Conservation (phyloP, 1,140 invertebrate genomes). For the Drosophila bocki region DNA sequence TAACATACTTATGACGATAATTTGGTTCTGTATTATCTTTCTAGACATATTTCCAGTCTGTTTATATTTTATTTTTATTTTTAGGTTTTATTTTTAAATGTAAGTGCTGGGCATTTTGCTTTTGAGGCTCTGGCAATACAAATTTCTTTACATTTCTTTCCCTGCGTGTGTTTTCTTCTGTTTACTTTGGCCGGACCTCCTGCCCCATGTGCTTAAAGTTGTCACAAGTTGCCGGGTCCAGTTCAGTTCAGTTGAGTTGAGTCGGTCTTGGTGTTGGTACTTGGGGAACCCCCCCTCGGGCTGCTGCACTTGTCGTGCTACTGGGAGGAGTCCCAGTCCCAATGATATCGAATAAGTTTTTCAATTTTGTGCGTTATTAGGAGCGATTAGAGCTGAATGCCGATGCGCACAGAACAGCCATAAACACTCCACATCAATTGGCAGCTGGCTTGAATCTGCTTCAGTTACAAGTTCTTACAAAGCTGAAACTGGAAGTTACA, state of each 20-base stretch:
- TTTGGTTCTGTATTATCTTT: not conserved
- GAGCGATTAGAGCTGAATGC: constrained; percentile 75
- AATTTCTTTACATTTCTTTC: not conserved
- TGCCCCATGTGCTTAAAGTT: constrained; percentile 73
- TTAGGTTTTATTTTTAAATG: not conserved
- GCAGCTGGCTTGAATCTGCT: constrained; percentile 63
- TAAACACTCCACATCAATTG: constrained; percentile 70
- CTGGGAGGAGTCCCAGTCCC: constrained; percentile 59
- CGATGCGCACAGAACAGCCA: constrained; percentile 38
- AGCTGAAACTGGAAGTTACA: too few relatives aligned
- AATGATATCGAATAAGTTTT: constrained; percentile 84
- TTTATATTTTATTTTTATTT: not conserved
- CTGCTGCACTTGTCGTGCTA: constrained; percentile 76
- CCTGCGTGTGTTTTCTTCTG: constrained; percentile 18
- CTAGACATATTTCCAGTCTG: not conserved
- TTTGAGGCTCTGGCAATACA: rapidly evolving
- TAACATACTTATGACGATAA: not conserved
- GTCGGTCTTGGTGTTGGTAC: constrained; percentile 1
- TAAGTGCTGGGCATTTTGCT: not conserved
- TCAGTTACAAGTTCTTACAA: not conserved
- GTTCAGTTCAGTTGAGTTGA: constrained; percentile 32
- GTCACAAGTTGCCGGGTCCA: constrained; percentile 78
- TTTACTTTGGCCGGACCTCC: constrained; percentile 35
- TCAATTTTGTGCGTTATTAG: constrained; percentile 84
- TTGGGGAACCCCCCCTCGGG: constrained; percentile 15